A percentile compares a stretch with the other conserved stretches of the same genome.
Conservation (phyloP, 2,797 vertebrate species). For the Tarsius wallacei region DNA sequence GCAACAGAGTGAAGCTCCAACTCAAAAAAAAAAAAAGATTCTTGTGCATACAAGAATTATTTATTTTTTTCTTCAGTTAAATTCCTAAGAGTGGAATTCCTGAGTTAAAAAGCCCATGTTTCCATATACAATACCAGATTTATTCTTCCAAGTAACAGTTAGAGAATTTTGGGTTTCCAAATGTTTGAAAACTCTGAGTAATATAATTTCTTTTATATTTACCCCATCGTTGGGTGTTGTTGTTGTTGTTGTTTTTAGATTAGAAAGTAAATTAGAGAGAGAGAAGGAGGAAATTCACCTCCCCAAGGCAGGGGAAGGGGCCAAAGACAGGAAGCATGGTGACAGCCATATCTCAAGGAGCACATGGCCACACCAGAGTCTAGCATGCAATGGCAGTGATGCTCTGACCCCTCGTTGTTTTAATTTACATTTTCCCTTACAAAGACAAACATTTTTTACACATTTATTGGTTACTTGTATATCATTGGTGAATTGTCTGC, state of each 20-base stretch:
- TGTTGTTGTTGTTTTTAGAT: not conserved
- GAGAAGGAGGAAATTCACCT: too few species aligned
- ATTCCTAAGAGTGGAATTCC: not conserved
- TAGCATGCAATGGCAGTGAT: too few species aligned
- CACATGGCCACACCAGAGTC: too few species aligned
- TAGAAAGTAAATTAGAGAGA: too few species aligned
- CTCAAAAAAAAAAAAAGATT: not conserved
- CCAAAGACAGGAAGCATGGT: too few species aligned
- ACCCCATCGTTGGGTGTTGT: not conserved
- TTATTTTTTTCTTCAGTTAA: constrained; percentile 1
- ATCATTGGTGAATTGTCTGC: not conserved
- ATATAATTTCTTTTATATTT: not conserved
- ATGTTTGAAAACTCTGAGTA: constrained; percentile 3
- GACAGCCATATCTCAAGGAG: too few species aligned
- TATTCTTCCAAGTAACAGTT: not conserved
- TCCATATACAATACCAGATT: constrained; percentile 1
- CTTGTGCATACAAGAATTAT: not conserved
- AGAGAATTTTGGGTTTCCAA: not conserved
- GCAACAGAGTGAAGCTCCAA: too few species aligned
- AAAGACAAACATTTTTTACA: constrained; percentile 16
- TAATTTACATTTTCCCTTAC: constrained; percentile 40
- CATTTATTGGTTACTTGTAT: not conserved
- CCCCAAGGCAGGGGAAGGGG: too few species aligned
- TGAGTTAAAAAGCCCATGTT: not conserved
- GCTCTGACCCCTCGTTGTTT: not conserved